Percentiles rank a stretch among this genome's conserved stretches.
These are phyloP conservation scores for Oreamnos americanus DNA, from an alignment of 2,113 vertebrate genomes.

Conservation along the genomic window DNA sequence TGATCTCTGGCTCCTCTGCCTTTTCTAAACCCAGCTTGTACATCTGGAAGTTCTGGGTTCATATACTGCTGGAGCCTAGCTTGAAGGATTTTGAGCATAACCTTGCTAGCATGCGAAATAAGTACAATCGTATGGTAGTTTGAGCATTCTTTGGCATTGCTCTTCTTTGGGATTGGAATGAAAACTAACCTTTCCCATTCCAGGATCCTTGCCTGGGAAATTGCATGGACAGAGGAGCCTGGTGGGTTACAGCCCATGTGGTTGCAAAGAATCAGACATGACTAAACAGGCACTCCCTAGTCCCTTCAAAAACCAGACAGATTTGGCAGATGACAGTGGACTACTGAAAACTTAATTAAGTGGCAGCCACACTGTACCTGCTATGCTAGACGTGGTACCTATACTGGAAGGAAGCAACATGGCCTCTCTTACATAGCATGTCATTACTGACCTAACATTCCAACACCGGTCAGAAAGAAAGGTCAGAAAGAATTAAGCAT, in stretches of 20 bases:
- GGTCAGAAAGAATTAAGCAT: not conserved
- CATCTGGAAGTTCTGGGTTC: not conserved
- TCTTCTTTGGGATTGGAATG: not conserved
- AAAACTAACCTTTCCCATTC: not conserved
- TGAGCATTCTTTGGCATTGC: not conserved
- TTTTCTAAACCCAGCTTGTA: not conserved
- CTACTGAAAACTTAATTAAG: not conserved
- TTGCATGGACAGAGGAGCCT: not conserved
- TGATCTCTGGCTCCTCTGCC: not conserved
- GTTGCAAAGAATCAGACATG: not conserved
- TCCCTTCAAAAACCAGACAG: not conserved
- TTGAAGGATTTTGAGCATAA: not conserved
- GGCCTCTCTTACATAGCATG: not conserved
- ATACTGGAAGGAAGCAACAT: not conserved
- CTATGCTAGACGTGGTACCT: not conserved
- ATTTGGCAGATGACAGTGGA: not conserved
- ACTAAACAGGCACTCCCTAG: not conserved
- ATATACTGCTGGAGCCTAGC: not conserved
- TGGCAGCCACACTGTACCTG: not conserved
- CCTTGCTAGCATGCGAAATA: not conserved
- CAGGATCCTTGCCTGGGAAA: not conserved
- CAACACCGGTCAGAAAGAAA: not conserved
- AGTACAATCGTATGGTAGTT: not conserved
- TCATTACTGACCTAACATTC: not conserved
- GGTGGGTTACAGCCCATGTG: not conserved